Conservation (phyloP, 1,140 invertebrate species). For the Polypedilum vanderplanki region DNA sequence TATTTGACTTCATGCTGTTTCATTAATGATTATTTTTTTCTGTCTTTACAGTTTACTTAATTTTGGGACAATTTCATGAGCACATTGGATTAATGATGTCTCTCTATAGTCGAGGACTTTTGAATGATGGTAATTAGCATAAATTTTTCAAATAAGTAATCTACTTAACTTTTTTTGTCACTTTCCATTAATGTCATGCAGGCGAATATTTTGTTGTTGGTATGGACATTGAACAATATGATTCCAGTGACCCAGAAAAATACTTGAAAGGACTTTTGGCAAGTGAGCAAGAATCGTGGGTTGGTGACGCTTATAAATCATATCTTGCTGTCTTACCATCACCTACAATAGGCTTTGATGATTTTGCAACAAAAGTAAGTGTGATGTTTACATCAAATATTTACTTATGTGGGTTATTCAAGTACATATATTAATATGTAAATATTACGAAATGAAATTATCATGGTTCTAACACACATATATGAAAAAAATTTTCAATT, state of each 20-base stretch:
- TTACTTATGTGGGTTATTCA: background rate
- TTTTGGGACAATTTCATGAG: slow-evolving; percentile 81
- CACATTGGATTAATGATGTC: slow-evolving; percentile 76
- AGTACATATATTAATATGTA: background rate
- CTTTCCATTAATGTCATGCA: slow-evolving; percentile 36
- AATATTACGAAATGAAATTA: background rate
- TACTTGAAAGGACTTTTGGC: slow-evolving; percentile 67
- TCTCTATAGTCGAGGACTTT: slow-evolving; percentile 70
- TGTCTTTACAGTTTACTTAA: slow-evolving; percentile 76
- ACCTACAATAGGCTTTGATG: slow-evolving; percentile 60
- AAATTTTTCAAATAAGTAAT: slow-evolving; percentile 27
- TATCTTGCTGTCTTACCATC: slow-evolving; percentile 69
- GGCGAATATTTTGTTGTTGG: slow-evolving; percentile 87
- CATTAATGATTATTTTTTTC: background rate
- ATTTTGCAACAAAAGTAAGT: slow-evolving; percentile 56
- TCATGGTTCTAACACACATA: background rate
- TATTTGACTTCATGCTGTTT: slow-evolving; percentile 19
- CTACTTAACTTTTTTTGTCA: slow-evolving; percentile 32
- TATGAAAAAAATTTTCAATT: background rate
- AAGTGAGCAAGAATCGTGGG: slow-evolving; percentile 42
- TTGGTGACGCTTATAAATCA: slow-evolving; percentile 54
- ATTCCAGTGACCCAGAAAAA: slow-evolving; percentile 60
- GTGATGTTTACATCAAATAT: background rate
- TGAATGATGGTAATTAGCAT: slow-evolving; percentile 61
- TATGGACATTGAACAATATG: slow-evolving; percentile 82